Conservation (phyloP, 2,888 invertebrate genomes). For the Lacanobia oleracea region DNA sequence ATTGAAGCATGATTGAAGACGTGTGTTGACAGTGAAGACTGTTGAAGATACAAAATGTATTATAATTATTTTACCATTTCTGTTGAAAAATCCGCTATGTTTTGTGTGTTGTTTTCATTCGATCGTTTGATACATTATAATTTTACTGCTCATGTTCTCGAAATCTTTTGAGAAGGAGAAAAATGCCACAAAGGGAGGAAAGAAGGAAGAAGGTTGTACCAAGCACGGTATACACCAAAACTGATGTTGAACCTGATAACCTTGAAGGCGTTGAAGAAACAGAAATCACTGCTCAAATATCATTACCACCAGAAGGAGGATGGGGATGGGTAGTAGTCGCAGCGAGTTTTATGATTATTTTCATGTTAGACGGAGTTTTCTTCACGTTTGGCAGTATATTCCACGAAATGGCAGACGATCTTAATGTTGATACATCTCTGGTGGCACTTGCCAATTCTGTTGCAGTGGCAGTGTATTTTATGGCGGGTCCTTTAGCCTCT, state of each 20-base stretch:
- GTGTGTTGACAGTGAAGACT: neutral
- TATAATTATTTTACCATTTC: slow-evolving; percentile 23
- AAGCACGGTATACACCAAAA: slow-evolving; percentile 74
- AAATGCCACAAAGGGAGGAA: slow-evolving; percentile 68
- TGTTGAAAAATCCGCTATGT: neutral
- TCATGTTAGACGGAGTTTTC: slow-evolving; percentile 81
- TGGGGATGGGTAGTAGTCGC: slow-evolving; percentile 87
- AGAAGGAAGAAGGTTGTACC: slow-evolving; percentile 76
- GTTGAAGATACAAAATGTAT: slow-evolving; percentile 9
- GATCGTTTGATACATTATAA: slow-evolving; percentile 4
- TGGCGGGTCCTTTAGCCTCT: slow-evolving; percentile 81
- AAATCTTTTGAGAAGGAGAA: slow-evolving; percentile 14
- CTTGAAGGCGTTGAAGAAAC: slow-evolving; percentile 83
- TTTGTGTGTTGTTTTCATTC: neutral
- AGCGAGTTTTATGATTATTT: slow-evolving; percentile 76
- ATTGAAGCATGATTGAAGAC: neutral
- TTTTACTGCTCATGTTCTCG: neutral
- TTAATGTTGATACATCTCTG: slow-evolving; percentile 73
- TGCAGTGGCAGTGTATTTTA: slow-evolving; percentile 81
- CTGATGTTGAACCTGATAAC: slow-evolving; percentile 63
- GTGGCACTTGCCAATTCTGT: slow-evolving; percentile 83
- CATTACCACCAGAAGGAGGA: slow-evolving; percentile 83
- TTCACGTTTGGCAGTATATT: slow-evolving; percentile 84
- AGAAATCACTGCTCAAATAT: slow-evolving; percentile 86
- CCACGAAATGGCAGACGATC: slow-evolving; percentile 77